Evolutionary conservation across 2,797 vertebrate species (phyloP).

Genomic region (Podarcis lilfordi): DNA sequence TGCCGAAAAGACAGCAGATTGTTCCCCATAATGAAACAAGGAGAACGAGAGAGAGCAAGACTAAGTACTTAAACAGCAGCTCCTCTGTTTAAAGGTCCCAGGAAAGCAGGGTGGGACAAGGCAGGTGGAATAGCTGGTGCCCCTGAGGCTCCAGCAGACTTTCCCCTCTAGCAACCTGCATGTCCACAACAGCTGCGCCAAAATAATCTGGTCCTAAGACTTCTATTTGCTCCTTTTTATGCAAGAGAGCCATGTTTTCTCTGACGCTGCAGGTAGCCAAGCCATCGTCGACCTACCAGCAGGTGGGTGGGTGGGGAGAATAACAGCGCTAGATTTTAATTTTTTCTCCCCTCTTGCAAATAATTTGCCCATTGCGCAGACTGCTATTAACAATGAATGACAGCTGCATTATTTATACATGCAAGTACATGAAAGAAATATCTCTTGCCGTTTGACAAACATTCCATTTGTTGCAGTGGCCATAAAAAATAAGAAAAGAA

Average conservation of each 20-base stretch:
- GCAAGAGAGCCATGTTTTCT: not conserved
- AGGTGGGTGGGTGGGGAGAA: not conserved
- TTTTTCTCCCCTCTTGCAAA: too few species aligned
- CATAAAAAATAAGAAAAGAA: not conserved
- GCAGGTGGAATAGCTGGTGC: too few species aligned
- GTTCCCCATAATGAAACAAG: too few species aligned
- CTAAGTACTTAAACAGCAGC: too few species aligned
- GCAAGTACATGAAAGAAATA: slow-evolving; percentile 8
- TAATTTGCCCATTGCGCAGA: not conserved
- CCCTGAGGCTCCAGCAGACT: too few species aligned
- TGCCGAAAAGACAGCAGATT: too few species aligned
- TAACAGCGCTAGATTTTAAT: not conserved
- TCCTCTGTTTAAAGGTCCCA: too few species aligned
- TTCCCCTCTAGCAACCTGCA: too few species aligned
- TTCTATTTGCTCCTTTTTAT: not conserved
- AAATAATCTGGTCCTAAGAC: too few species aligned
- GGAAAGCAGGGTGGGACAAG: too few species aligned
- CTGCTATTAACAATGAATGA: slow-evolving; percentile 27
- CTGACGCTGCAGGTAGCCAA: not conserved
- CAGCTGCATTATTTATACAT: slow-evolving; percentile 33
- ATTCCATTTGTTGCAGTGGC: slow-evolving; percentile 15
- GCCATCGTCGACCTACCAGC: not conserved
- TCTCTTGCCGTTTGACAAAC: slow-evolving; percentile 23
- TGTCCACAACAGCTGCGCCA: too few species aligned
- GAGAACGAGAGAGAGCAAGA: too few species aligned